These are phyloP conservation scores for Thalpophila matura DNA, from an alignment of 2,888 invertebrate genomes.

Conservation along the genomic window DNA sequence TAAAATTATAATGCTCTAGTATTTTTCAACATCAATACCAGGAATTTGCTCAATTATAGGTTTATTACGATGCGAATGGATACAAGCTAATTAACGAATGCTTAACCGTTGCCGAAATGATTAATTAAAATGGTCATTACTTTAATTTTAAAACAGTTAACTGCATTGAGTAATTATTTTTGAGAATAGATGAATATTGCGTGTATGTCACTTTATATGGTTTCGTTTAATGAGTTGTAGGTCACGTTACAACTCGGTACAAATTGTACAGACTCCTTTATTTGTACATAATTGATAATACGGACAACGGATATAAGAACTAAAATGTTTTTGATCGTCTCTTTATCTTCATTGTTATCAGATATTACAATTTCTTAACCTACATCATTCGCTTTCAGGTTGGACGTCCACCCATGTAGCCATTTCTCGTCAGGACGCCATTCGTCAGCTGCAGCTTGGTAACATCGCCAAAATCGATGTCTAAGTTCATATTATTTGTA, in stretches of 20 bases:
- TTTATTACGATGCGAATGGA: slow-evolving; percentile 37
- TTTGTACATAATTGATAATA: no score
- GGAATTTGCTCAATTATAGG: slow-evolving; percentile 25
- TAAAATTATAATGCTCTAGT: not conserved
- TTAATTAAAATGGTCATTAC: slow-evolving; percentile 35
- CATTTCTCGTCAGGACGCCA: slow-evolving; percentile 84
- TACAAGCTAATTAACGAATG: slow-evolving; percentile 35
- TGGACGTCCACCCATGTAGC: slow-evolving; percentile 81
- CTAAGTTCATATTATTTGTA: slow-evolving; percentile 14
- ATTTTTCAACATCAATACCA: slow-evolving; percentile 35
- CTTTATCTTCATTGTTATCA: not conserved
- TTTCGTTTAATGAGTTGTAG: not conserved
- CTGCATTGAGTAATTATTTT: slow-evolving; percentile 11
- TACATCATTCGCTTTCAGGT: slow-evolving; percentile 66
- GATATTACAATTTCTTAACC: not conserved
- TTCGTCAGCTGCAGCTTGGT: slow-evolving; percentile 74
- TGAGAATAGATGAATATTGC: slow-evolving; percentile 11
- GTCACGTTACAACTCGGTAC: not conserved
- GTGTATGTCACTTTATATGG: not conserved
- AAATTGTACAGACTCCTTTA: no score
- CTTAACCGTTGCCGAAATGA: slow-evolving; percentile 27
- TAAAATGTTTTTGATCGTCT: not conserved
- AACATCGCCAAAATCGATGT: slow-evolving; percentile 33
- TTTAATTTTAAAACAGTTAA: slow-evolving; percentile 29
- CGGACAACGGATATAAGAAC: not conserved